A percentile compares a stretch with the other conserved stretches of the same genome.
These are phyloP conservation scores for Dione juno DNA, from an alignment of 2,888 invertebrate genomes.

Conservation along the genomic window DNA sequence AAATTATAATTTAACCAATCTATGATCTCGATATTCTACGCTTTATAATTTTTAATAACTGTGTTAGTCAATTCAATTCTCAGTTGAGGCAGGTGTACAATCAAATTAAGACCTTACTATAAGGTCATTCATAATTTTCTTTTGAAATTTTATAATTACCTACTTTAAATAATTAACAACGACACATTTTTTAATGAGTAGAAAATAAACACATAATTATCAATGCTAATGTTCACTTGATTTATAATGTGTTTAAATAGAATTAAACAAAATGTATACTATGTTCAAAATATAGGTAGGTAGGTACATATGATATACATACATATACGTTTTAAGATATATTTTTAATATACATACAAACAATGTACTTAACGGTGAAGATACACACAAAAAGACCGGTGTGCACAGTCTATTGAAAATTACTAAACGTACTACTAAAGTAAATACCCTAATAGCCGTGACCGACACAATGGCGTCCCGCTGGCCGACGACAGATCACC, in stretches of 20 bases:
- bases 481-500: slow-evolving; percentile 69
- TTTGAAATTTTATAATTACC: slow-evolving; percentile 36
- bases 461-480: slow-evolving; percentile 75
- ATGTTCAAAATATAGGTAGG: background rate
- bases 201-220: slow-evolving; percentile 37
- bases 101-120: slow-evolving; percentile 23
- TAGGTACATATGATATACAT: no score
- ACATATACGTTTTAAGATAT: background rate
- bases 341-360: slow-evolving; percentile 8
- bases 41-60: slow-evolving; percentile 19
- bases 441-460: slow-evolving; percentile 80
- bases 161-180: slow-evolving; percentile 40
- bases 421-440: slow-evolving; percentile 73
- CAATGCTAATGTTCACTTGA: slow-evolving; percentile 31
- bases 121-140: slow-evolving; percentile 25
- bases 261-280: background rate
- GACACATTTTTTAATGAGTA: slow-evolving; percentile 42
- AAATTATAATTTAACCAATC: background rate
- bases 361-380: background rate
- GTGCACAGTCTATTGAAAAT: slow-evolving; percentile 57
- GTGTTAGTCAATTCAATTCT: slow-evolving; percentile 31
- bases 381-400: slow-evolving; percentile 32
- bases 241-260: slow-evolving; percentile 19
- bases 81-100: slow-evolving; percentile 36
- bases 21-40: slow-evolving; percentile 1